A percentile compares a stretch with the other conserved stretches of the same genome.
These are phyloP conservation scores for Phymorhynchus buccinoides DNA, from an alignment of 1,140 invertebrate genomes.

Conservation along the genomic window DNA sequence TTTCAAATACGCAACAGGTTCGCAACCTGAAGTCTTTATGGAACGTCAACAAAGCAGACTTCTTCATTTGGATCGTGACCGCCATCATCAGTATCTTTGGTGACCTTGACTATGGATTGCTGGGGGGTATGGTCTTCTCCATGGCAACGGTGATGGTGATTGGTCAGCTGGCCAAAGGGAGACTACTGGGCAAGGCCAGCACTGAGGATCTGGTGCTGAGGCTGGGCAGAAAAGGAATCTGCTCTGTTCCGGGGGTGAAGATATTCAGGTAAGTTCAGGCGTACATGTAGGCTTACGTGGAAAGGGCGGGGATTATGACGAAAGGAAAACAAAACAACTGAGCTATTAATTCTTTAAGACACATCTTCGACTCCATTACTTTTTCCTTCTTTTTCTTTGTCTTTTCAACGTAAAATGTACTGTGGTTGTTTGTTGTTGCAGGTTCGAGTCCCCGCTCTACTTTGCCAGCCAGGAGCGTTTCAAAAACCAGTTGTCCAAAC, in stretches of 20 bases:
- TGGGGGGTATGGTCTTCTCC: slow-evolving; percentile 58
- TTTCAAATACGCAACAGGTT: slow-evolving; percentile 61
- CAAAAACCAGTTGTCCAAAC: slow-evolving; percentile 54
- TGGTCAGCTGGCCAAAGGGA: slow-evolving; percentile 29
- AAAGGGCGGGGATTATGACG: too few species aligned
- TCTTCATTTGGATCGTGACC: slow-evolving; percentile 63
- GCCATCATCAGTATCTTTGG: slow-evolving; percentile 53
- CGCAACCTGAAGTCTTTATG: slow-evolving; percentile 71
- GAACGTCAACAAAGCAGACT: slow-evolving; percentile 66
- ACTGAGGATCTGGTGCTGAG: slow-evolving; percentile 8
- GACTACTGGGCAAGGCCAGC: slow-evolving; percentile 20
- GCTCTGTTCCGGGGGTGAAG: slow-evolving; percentile 1
- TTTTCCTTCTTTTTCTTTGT: too few species aligned
- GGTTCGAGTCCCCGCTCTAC: slow-evolving; percentile 64
- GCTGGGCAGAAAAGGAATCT: background rate
- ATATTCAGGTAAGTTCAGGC: slow-evolving; percentile 21
- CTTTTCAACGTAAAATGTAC: too few species aligned
- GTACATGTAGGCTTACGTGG: too few species aligned
- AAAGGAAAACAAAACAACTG: too few species aligned
- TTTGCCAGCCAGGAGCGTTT: slow-evolving; percentile 70
- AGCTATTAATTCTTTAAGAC: too few species aligned
- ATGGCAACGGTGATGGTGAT: slow-evolving; percentile 57
- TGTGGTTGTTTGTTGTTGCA: background rate
- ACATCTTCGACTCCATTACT: too few species aligned
- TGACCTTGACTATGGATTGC: slow-evolving; percentile 61